These are phyloP conservation scores for Pollenia amentaria DNA, from an alignment of 2,888 invertebrate species.

Conservation along the genomic window DNA sequence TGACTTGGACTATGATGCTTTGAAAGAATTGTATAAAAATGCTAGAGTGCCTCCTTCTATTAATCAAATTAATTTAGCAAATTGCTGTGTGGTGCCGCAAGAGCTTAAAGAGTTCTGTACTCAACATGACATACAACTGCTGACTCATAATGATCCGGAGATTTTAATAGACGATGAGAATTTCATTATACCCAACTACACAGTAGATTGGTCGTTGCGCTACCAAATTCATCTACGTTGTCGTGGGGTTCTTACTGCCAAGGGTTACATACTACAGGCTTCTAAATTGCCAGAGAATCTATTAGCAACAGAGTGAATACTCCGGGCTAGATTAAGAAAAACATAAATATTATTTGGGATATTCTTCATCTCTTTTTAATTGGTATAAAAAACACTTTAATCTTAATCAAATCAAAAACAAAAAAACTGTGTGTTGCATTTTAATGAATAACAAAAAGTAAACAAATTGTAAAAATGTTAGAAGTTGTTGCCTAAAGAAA, in stretches of 20 bases:
- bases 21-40: conserved; percentile 91
- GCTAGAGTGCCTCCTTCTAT: conserved; percentile 93
- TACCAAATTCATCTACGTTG: conserved; percentile 96
- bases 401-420: conserved; percentile 16
- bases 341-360: background rate
- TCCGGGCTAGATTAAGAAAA: background rate
- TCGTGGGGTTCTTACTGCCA: conserved; percentile 94
- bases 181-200: conserved; percentile 86
- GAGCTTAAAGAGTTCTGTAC: conserved; percentile 95
- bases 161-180: conserved; percentile 85
- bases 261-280: conserved; percentile 91
- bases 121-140: conserved; percentile 94
- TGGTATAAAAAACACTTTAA: conserved; percentile 32
- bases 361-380: conserved; percentile 7
- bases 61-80: conserved; percentile 96
- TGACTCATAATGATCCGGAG: conserved; percentile 97
- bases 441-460: background rate
- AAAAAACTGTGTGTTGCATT: conserved; percentile 36
- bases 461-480: conserved; percentile 6
- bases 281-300: conserved; percentile 74
- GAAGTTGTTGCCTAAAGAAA: background rate
- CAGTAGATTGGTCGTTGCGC: conserved; percentile 91
- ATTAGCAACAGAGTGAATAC: conserved; percentile 8
- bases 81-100: conserved; percentile 97
- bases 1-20: conserved; percentile 93